These are phyloP conservation scores for Gymnosoma rotundatum DNA, from an alignment of 2,888 invertebrate species.

Conservation along the genomic window DNA sequence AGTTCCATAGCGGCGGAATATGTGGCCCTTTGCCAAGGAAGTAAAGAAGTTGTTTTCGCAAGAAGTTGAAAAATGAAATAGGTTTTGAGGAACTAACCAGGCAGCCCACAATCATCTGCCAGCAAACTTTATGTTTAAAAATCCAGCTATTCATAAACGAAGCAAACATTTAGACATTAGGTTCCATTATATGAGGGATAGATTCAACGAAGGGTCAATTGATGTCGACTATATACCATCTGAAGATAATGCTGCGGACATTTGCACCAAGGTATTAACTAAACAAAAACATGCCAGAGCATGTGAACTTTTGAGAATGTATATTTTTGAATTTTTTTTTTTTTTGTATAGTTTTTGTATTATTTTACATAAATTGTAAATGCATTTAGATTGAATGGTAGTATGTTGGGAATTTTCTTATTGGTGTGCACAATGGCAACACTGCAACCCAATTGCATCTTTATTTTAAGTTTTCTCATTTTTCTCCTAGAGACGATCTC, in stretches of 20 bases:
- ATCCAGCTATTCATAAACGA: background rate
- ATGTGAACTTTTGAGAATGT: no score
- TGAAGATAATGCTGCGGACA: slow-evolving; percentile 58
- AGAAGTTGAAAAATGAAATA: slow-evolving; percentile 46
- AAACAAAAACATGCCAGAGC: no score
- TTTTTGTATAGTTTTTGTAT: no score
- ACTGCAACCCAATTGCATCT: no score
- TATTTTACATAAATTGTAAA: no score
- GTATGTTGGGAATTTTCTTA: no score
- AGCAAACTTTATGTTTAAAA: slow-evolving; percentile 24
- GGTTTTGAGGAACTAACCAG: slow-evolving; percentile 27
- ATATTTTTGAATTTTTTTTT: no score
- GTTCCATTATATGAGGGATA: slow-evolving; percentile 47
- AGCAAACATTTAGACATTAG: slow-evolving; percentile 51
- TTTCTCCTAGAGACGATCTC: no score
- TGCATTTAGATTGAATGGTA: no score
- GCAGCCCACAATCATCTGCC: slow-evolving; percentile 42
- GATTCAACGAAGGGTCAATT: slow-evolving; percentile 30
- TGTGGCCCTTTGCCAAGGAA: slow-evolving; percentile 49
- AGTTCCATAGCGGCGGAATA: slow-evolving; percentile 68
- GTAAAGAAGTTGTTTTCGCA: slow-evolving; percentile 54
- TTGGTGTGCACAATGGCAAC: no score
- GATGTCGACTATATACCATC: slow-evolving; percentile 56
- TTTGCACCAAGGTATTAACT: no score
- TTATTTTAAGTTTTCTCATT: no score